Percentiles rank a stretch among this genome's conserved stretches.
Conservation (phyloP, 2,113 vertebrate genomes). For the Marmota monax region DNA sequence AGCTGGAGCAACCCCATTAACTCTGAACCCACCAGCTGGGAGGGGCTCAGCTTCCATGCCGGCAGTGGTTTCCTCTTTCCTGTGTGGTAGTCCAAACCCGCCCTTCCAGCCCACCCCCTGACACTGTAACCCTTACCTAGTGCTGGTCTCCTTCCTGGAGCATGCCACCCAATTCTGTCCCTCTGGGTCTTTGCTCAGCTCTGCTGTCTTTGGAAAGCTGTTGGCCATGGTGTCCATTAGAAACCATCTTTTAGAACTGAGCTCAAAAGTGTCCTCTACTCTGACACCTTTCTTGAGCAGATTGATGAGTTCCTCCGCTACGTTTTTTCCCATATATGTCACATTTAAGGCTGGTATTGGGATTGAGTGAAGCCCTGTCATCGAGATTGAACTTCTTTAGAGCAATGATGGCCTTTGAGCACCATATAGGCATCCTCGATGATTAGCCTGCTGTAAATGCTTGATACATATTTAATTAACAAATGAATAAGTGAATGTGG, state of each 20-base stretch:
- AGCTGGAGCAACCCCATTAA: not conserved
- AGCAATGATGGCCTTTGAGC: not conserved
- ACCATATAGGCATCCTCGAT: not conserved
- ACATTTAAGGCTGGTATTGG: not conserved
- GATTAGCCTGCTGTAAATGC: not conserved
- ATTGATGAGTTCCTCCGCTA: not conserved
- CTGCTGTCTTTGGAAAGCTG: not conserved
- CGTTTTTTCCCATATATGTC: not conserved
- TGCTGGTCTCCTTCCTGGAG: not conserved
- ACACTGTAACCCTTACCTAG: not conserved
- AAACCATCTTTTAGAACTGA: slow-evolving; percentile 37
- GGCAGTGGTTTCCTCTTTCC: not conserved
- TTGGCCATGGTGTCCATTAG: not conserved
- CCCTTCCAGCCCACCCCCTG: not conserved
- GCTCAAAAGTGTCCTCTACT: not conserved
- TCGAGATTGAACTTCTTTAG: not conserved
- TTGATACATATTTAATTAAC: not conserved
- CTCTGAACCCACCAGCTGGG: not conserved
- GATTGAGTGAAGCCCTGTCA: not conserved
- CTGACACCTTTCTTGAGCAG: not conserved
- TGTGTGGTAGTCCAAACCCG: not conserved
- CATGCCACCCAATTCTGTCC: not conserved
- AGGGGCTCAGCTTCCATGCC: not conserved
- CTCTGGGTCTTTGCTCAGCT: not conserved
- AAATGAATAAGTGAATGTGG: not conserved